A percentile compares a stretch with the other conserved stretches of the same genome.
Conservation (phyloP, 53 echinoderm and acorn worm species). For the Crossaster papposus region DNA sequence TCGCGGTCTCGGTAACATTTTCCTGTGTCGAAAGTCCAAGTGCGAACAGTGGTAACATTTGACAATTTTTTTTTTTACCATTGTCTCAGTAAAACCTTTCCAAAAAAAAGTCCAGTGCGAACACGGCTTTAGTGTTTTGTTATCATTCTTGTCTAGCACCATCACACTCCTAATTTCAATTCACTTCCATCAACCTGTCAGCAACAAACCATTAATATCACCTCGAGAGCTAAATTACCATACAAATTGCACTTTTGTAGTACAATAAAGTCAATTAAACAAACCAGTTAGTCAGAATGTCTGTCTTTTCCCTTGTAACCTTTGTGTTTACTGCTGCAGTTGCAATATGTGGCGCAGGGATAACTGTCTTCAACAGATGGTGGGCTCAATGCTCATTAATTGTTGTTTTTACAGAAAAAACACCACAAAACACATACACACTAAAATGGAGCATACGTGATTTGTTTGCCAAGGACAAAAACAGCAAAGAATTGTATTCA, state of each 20-base stretch:
- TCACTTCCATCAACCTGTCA: background rate
- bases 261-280: conserved; percentile 1
- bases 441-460: conserved; percentile 13
- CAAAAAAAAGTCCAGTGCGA: no score
- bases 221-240: background rate
- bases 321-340: background rate
- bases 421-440: background rate
- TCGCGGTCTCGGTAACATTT: no score
- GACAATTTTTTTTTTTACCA: no score
- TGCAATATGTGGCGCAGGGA: background rate
- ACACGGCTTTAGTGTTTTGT: no score
- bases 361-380: conserved; percentile 37
- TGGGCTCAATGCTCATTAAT: background rate
- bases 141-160: background rate
- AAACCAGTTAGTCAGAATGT: background rate
- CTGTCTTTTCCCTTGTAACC: background rate
- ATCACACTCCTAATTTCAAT: background rate
- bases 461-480: conserved; percentile 2
- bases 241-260: background rate
- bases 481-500: background rate
- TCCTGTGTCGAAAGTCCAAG: no score
- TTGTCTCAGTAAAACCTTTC: no score
- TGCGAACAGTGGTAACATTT: no score
- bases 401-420: background rate
- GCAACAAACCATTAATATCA: background rate